phyloP scores from a whole-genome alignment of 2,113 vertebrate species.

The Erinaceus europaeus region DNA sequence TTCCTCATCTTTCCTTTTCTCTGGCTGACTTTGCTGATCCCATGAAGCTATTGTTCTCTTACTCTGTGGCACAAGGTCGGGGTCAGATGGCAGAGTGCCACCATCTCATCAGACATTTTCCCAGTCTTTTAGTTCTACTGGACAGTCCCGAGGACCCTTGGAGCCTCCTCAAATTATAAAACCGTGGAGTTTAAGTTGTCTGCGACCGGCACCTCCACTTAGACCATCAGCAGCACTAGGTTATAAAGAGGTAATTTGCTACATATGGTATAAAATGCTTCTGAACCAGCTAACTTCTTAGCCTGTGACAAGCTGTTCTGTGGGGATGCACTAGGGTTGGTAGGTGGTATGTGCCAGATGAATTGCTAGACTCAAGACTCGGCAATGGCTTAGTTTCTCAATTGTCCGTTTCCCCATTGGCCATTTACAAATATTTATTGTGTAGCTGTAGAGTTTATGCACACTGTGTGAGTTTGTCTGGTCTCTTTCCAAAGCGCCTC shows the following conservation, averaged over 20 bases:
- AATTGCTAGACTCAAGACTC: constrained; percentile 6
- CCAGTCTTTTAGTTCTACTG: constrained; percentile 84
- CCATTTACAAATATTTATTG: background rate
- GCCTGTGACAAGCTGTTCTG: constrained; percentile 20
- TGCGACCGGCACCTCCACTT: constrained; percentile 96
- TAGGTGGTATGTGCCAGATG: background rate
- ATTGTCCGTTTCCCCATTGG: constrained; percentile 15
- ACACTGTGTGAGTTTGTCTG: background rate
- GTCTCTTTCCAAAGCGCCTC: background rate
- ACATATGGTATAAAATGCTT: constrained; percentile 53
- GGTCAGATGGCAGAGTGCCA: constrained; percentile 59
- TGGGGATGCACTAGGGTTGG: constrained; percentile 52
- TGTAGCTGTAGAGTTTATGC: background rate
- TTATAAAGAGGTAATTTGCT: constrained; percentile 95
- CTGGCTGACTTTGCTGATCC: constrained; percentile 41
- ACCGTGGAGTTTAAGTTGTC: constrained; percentile 97
- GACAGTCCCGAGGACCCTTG: constrained; percentile 88
- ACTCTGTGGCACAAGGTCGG: constrained; percentile 22
- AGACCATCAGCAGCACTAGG: constrained; percentile 94
- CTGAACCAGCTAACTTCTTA: constrained; percentile 43
- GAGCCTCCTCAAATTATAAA: constrained; percentile 95
- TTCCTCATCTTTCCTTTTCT: background rate
- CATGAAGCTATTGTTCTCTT: background rate
- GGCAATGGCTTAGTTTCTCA: constrained; percentile 14
- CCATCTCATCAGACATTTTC: constrained; percentile 82